These are phyloP conservation scores for Entomobrya proxima DNA, from an alignment of 2,888 invertebrate species.

Conservation along the genomic window DNA sequence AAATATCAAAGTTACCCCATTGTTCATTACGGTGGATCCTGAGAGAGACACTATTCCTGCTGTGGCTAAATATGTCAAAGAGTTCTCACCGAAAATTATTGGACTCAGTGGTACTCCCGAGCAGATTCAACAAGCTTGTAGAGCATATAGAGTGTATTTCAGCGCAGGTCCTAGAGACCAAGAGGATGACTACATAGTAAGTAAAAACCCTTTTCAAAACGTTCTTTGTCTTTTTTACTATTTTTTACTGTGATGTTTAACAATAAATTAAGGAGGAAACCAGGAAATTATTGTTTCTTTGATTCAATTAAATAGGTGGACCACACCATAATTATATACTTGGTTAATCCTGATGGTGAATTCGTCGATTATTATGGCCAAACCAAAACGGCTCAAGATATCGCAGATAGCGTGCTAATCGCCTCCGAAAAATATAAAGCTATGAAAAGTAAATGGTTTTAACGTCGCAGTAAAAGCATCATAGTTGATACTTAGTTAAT, in stretches of 20 bases:
- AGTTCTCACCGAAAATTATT: constrained; percentile 93
- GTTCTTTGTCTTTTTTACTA: too few species aligned
- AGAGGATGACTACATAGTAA: constrained; percentile 97
- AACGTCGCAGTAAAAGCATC: too few species aligned
- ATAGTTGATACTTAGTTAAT: too few species aligned
- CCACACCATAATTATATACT: constrained; percentile 97
- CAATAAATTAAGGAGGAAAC: too few species aligned
- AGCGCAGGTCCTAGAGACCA: constrained; percentile 95
- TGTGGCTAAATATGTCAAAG: constrained; percentile 92
- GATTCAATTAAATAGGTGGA: constrained; percentile 88
- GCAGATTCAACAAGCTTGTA: constrained; percentile 88
- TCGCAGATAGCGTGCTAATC: constrained; percentile 85
- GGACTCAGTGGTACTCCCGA: constrained; percentile 94
- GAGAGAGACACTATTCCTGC: constrained; percentile 89
- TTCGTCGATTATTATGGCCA: constrained; percentile 99
- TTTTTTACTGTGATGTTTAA: too few species aligned
- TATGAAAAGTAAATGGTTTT: constrained; percentile 80
- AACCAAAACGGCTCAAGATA: constrained; percentile 87
- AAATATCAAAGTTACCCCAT: constrained; percentile 82
- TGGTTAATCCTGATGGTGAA: constrained; percentile 95
- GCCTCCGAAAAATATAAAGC: constrained; percentile 87
- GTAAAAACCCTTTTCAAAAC: too few species aligned
- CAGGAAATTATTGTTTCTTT: constrained; percentile 14
- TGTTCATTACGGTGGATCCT: constrained; percentile 99
- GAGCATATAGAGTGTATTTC: constrained; percentile 96